These are phyloP conservation scores for Danio albolineatus DNA, from an alignment of 2,797 vertebrate genomes.

Conservation along the genomic window DNA sequence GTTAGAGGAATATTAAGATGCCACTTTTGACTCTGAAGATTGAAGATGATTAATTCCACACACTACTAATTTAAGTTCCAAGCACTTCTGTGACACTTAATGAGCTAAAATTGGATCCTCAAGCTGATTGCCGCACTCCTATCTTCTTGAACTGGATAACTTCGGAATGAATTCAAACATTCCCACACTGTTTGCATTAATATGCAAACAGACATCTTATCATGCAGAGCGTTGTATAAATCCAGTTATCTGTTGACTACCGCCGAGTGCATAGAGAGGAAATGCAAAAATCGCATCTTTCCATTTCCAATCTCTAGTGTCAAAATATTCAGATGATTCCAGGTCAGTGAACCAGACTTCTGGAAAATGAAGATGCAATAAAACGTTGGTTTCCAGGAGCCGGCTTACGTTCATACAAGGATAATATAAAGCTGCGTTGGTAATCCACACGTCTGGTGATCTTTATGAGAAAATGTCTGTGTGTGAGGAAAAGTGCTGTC, in stretches of 20 bases:
- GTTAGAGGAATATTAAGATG: background rate
- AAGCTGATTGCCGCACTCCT: slow-evolving; percentile 1
- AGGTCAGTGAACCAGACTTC: slow-evolving; percentile 40
- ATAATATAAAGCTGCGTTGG: slow-evolving; percentile 27
- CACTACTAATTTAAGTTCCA: slow-evolving; percentile 2
- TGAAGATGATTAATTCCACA: background rate
- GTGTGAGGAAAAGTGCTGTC: slow-evolving; percentile 13
- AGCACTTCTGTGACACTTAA: slow-evolving; percentile 35
- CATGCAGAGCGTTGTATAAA: slow-evolving; percentile 31
- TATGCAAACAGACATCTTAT: slow-evolving; percentile 34
- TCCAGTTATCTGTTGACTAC: slow-evolving; percentile 24
- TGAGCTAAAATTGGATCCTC: slow-evolving; percentile 28
- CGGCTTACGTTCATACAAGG: background rate
- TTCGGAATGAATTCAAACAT: slow-evolving; percentile 38
- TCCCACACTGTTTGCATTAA: slow-evolving; percentile 36
- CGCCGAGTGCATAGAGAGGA: slow-evolving; percentile 14
- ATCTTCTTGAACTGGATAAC: slow-evolving; percentile 6
- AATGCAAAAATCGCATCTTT: slow-evolving; percentile 34
- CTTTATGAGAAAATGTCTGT: slow-evolving; percentile 16
- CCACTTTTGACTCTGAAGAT: slow-evolving; percentile 27
- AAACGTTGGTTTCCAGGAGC: background rate
- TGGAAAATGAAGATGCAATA: background rate
- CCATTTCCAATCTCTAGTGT: slow-evolving; percentile 22
- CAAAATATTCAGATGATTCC: slow-evolving; percentile 24
- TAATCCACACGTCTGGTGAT: slow-evolving; percentile 3